phyloP scores from a whole-genome alignment of 2,888 invertebrate species.

The Didymodactylos carnosus region DNA sequence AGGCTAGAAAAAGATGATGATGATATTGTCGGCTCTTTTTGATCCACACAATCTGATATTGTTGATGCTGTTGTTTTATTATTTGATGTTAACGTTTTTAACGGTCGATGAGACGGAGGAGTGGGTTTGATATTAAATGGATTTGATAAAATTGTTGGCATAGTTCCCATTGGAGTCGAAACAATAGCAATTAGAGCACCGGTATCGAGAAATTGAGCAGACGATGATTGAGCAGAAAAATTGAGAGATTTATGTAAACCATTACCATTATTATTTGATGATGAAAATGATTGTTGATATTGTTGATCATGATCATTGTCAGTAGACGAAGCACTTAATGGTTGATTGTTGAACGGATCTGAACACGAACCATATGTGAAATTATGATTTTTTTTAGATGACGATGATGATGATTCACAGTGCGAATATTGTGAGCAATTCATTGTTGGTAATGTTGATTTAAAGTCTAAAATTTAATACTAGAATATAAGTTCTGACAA shows the following conservation, averaged over 20 bases:
- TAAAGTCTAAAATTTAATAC: not conserved
- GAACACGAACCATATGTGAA: too few species aligned
- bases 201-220: not conserved
- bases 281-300: not conserved
- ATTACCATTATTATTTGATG: not conserved
- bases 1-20: too few species aligned
- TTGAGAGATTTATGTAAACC: not conserved
- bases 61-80: not conserved
- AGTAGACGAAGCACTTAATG: too few species aligned
- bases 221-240: not conserved
- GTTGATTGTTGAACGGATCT: too few species aligned
- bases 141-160: too few species aligned
- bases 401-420: too few species aligned
- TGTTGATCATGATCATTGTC: too few species aligned
- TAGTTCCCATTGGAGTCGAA: not conserved
- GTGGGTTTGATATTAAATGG: too few species aligned
- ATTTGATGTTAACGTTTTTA: not conserved
- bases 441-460: not conserved
- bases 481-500: too few species aligned
- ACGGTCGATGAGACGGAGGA: not conserved
- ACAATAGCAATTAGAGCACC: not conserved
- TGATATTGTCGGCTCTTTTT: not conserved
- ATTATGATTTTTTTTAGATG: too few species aligned
- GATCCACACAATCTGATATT: not conserved
- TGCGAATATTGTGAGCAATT: not conserved